Percentiles rank a stretch among this genome's conserved stretches.
phyloP scores from a whole-genome alignment of 2,888 invertebrate genomes.

The Nomada goodeniana region DNA sequence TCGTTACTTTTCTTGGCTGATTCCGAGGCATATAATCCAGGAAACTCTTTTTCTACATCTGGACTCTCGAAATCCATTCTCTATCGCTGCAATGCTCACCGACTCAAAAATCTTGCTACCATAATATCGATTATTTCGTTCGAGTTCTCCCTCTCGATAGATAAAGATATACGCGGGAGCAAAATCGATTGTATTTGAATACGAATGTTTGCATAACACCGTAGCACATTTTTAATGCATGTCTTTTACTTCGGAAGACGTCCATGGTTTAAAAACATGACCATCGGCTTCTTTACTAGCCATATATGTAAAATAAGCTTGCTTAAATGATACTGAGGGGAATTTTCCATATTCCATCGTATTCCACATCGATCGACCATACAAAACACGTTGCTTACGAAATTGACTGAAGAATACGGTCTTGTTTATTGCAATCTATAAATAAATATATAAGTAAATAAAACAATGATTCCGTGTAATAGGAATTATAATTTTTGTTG shows the following conservation, averaged over 20 bases:
- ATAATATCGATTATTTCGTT: constrained; percentile 50
- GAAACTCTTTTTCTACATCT: constrained; percentile 95
- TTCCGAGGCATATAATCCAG: constrained; percentile 94
- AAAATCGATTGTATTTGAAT: constrained; percentile 28
- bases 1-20: constrained; percentile 91
- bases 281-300: constrained; percentile 76
- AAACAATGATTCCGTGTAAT: constrained; percentile 13
- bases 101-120: constrained; percentile 48
- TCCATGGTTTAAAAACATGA: constrained; percentile 74
- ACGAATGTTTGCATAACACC: background rate
- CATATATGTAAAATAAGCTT: constrained; percentile 79
- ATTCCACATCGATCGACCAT: constrained; percentile 74
- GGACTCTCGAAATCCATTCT: constrained; percentile 94
- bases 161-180: background rate
- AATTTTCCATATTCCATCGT: constrained; percentile 78
- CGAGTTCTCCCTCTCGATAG: constrained; percentile 32
- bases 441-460: constrained; percentile 3
- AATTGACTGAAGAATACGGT: constrained; percentile 70
- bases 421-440: constrained; percentile 73
- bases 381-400: constrained; percentile 72
- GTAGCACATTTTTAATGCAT: background rate
- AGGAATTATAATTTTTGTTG: background rate
- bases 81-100: background rate
- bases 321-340: constrained; percentile 76
- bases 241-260: constrained; percentile 28